phyloP scores from a whole-genome alignment of 2,888 invertebrate genomes.

The Aricia artaxerxes region DNA sequence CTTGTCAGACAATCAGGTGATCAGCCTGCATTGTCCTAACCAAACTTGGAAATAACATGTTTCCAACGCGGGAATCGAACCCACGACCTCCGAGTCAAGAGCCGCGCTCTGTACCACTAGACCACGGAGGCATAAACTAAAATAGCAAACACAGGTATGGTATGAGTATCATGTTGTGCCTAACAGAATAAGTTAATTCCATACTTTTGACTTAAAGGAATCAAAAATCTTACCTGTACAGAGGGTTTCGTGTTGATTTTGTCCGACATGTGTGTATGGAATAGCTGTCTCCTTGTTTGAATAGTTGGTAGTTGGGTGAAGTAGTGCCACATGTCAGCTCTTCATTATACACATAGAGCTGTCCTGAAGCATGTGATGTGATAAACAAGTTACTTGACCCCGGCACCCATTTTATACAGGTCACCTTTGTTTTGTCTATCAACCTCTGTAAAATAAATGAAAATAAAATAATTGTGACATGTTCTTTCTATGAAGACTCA shows the following conservation, averaged over 20 bases:
- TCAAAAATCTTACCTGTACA: slow-evolving; percentile 65
- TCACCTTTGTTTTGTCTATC: slow-evolving; percentile 96
- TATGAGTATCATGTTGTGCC: background rate
- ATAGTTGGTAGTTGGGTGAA: slow-evolving; percentile 95
- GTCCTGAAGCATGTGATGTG: slow-evolving; percentile 96
- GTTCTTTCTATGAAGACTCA: background rate
- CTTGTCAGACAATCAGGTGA: no score
- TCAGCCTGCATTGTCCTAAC: no score
- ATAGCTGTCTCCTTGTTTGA: slow-evolving; percentile 96
- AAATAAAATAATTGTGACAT: background rate
- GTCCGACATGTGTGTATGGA: slow-evolving; percentile 97
- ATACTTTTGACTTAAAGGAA: background rate
- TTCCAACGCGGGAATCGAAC: no score
- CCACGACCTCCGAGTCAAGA: no score
- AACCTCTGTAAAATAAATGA: slow-evolving; percentile 83
- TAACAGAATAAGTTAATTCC: background rate
- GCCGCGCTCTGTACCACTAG: no score
- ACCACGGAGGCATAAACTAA: no score
- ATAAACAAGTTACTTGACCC: slow-evolving; percentile 96
- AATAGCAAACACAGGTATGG: no score
- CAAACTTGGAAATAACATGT: no score
- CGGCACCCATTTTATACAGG: slow-evolving; percentile 98
- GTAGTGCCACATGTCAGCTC: slow-evolving; percentile 94
- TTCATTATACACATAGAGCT: slow-evolving; percentile 98
- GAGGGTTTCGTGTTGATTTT: slow-evolving; percentile 96